phyloP scores from a whole-genome alignment of 1,140 invertebrate genomes.

The Aphis gossypii region DNA sequence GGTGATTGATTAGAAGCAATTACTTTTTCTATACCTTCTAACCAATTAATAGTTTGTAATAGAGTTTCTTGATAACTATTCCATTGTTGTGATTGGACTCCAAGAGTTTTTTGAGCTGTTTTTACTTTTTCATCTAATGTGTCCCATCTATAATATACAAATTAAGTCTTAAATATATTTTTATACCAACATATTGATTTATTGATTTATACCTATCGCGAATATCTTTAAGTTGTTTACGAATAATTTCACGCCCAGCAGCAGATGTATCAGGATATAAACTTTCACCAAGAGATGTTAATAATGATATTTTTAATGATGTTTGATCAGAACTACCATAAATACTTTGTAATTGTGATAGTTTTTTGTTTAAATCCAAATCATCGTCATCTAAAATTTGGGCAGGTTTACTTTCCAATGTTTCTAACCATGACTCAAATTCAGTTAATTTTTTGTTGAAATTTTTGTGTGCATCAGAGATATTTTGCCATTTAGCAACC shows the following conservation, averaged over 20 bases:
- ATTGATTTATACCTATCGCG: constrained; percentile 67
- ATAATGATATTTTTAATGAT: constrained; percentile 75
- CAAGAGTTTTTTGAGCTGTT: constrained; percentile 83
- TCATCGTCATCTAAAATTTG: constrained; percentile 65
- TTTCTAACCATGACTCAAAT: constrained; percentile 78
- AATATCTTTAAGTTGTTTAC: constrained; percentile 79
- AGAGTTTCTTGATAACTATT: constrained; percentile 85
- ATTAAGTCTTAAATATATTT: neutral
- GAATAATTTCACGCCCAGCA: constrained; percentile 84
- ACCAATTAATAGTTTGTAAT: constrained; percentile 83
- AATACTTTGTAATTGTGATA: constrained; percentile 77
- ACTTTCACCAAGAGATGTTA: constrained; percentile 82
- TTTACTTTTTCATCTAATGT: constrained; percentile 79
- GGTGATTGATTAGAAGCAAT: constrained; percentile 76
- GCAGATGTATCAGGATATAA: constrained; percentile 90
- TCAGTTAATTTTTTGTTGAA: constrained; percentile 81
- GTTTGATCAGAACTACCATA: constrained; percentile 84
- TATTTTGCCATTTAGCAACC: constrained; percentile 83
- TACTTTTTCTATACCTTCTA: constrained; percentile 84
- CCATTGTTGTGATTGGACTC: constrained; percentile 83
- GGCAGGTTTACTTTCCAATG: constrained; percentile 77
- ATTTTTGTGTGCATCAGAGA: constrained; percentile 83
- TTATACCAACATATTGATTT: neutral
- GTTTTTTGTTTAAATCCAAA: constrained; percentile 67
- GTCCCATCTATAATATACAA: constrained; percentile 75